phyloP scores from a whole-genome alignment of 2,797 vertebrate species.

The Sparidentex hasta region DNA sequence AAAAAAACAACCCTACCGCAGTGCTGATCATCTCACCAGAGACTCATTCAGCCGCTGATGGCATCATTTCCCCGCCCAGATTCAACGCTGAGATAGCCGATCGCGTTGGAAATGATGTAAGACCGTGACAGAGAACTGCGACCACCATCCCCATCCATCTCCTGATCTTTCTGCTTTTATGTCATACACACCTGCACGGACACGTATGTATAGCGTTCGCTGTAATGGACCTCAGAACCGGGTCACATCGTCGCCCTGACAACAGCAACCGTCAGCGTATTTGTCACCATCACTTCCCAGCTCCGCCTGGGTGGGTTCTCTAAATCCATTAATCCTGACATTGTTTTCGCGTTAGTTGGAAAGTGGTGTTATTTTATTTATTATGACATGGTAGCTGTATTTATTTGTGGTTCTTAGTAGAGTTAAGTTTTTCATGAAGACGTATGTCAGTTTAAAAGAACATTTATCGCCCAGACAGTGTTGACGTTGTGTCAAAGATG shows the following conservation, averaged over 20 bases:
- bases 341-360: not conserved
- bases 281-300: not conserved
- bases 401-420: too few relatives aligned
- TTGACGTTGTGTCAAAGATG: too few relatives aligned
- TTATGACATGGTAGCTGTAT: too few relatives aligned
- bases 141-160: not conserved
- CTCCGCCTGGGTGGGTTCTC: not conserved
- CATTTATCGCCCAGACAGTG: too few relatives aligned
- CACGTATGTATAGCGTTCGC: not conserved
- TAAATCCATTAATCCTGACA: not conserved
- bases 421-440: too few relatives aligned
- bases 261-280: conserved; percentile 20
- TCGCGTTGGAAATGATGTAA: conserved; percentile 2
- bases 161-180: not conserved
- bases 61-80: conserved; percentile 6
- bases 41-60: conserved; percentile 41
- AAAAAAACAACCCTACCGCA: conserved; percentile 26
- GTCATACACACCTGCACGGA: not conserved
- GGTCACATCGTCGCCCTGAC: conserved; percentile 6
- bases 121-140: not conserved
- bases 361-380: not conserved
- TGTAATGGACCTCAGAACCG: not conserved
- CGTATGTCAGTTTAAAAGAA: too few relatives aligned
- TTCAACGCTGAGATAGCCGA: conserved; percentile 8
- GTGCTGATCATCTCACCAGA: conserved; percentile 32